Percentiles rank a stretch among this genome's conserved stretches.
Conservation (phyloP, 2,113 vertebrate genomes). For the Rhegmatorhina hoffmannsi region DNA sequence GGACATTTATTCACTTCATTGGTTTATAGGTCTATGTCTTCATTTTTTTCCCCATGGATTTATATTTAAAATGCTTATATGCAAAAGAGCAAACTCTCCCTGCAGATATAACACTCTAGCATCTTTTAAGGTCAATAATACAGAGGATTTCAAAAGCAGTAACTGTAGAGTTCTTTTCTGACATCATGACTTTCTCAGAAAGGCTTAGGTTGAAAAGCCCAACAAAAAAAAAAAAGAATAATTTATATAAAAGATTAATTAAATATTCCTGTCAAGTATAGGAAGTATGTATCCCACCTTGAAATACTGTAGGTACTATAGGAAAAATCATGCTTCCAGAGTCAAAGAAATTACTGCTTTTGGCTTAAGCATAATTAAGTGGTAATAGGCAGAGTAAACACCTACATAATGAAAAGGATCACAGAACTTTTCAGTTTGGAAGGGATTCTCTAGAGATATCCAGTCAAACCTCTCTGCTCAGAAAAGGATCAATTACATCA, state of each 20-base stretch:
- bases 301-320: neutral
- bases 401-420: neutral
- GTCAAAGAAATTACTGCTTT: neutral
- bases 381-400: neutral
- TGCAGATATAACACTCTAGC: neutral
- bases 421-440: neutral
- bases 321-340: neutral
- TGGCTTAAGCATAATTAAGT: neutral
- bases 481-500: neutral
- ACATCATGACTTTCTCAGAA: neutral
- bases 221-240: neutral
- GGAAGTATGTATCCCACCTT: neutral
- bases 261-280: neutral
- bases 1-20: neutral
- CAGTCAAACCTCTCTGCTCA: neutral
- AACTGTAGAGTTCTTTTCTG: neutral
- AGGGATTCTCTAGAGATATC: neutral
- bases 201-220: neutral
- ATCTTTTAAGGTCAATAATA: neutral
- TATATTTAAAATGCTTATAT: neutral
- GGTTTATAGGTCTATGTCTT: neutral
- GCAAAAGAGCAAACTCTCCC: neutral
- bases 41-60: neutral
- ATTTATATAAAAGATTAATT: neutral
- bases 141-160: neutral